Percentiles rank a stretch among this genome's conserved stretches.
These are phyloP conservation scores for Eubucco bourcierii DNA, from an alignment of 2,113 vertebrate genomes.

Conservation along the genomic window DNA sequence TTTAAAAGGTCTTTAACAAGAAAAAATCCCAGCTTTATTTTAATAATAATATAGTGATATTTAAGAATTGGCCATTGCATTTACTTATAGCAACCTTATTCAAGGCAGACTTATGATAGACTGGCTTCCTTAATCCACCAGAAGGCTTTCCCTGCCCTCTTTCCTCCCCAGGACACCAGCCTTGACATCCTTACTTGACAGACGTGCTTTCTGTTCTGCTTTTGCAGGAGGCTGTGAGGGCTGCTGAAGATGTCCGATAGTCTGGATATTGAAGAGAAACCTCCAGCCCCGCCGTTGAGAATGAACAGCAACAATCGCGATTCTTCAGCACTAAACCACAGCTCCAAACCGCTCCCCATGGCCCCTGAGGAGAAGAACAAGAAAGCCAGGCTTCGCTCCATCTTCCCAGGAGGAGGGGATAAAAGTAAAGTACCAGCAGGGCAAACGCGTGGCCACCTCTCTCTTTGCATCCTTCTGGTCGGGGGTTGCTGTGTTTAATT, in stretches of 20 bases:
- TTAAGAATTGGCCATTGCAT: background rate
- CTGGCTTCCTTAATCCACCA: background rate
- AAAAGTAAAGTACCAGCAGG: slow-evolving; percentile 90
- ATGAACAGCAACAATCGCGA: slow-evolving; percentile 99
- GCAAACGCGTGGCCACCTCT: background rate
- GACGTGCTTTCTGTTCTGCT: background rate
- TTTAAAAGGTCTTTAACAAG: background rate
- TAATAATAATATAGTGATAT: background rate
- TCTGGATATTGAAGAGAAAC: slow-evolving; percentile 97
- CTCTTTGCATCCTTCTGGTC: background rate
- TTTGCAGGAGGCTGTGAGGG: slow-evolving; percentile 85
- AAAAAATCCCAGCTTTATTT: background rate
- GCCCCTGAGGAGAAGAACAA: slow-evolving; percentile 99
- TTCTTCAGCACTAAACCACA: slow-evolving; percentile 92
- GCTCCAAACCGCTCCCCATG: slow-evolving; percentile 97
- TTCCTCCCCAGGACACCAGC: background rate
- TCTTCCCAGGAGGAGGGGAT: slow-evolving; percentile 97
- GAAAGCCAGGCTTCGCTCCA: slow-evolving; percentile 97
- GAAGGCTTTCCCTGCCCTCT: background rate
- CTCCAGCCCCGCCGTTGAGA: slow-evolving; percentile 97
- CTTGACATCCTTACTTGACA: background rate
- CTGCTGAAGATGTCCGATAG: slow-evolving; percentile 96
- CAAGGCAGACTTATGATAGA: background rate
- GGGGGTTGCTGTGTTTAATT: background rate
- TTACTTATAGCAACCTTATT: background rate